These are phyloP conservation scores for Lutraria rhynchaena DNA, from an alignment of 1,140 invertebrate genomes.

Conservation along the genomic window DNA sequence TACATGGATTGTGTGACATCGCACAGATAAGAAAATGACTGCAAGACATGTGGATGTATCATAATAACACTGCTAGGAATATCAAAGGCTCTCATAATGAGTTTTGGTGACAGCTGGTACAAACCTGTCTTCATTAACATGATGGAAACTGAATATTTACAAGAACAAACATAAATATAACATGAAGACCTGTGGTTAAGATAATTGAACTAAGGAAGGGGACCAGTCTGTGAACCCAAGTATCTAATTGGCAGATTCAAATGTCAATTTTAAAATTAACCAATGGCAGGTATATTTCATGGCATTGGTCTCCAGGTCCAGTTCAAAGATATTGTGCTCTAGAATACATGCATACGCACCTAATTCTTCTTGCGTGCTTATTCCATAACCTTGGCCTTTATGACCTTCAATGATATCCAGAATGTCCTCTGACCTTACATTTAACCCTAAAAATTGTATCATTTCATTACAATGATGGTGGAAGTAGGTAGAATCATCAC, in stretches of 20 bases:
- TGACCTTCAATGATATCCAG: conserved; percentile 76
- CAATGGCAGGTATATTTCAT: not conserved
- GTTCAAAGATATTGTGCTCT: not conserved
- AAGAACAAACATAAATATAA: too few species aligned
- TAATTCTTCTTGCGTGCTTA: conserved; percentile 75
- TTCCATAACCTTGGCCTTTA: conserved; percentile 76
- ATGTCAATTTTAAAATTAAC: not conserved
- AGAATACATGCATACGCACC: conserved; percentile 57
- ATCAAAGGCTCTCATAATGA: too few species aligned
- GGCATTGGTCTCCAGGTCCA: not conserved
- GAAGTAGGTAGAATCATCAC: conserved; percentile 72
- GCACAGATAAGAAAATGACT: too few species aligned
- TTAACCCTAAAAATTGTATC: conserved; percentile 65
- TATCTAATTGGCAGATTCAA: not conserved
- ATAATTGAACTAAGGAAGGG: too few species aligned
- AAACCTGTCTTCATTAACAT: too few species aligned
- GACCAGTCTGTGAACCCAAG: not conserved
- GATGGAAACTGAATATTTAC: too few species aligned
- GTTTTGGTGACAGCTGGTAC: too few species aligned
- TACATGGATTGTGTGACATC: too few species aligned
- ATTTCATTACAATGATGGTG: conserved; percentile 71
- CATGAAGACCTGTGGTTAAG: too few species aligned
- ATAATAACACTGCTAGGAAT: too few species aligned
- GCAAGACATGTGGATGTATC: too few species aligned
- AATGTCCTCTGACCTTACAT: conserved; percentile 66